Evolutionary conservation across 2,888 invertebrate genomes (phyloP), one percentile per base, ranked within the genome.

Genomic region (Tipula confusa): DNA sequence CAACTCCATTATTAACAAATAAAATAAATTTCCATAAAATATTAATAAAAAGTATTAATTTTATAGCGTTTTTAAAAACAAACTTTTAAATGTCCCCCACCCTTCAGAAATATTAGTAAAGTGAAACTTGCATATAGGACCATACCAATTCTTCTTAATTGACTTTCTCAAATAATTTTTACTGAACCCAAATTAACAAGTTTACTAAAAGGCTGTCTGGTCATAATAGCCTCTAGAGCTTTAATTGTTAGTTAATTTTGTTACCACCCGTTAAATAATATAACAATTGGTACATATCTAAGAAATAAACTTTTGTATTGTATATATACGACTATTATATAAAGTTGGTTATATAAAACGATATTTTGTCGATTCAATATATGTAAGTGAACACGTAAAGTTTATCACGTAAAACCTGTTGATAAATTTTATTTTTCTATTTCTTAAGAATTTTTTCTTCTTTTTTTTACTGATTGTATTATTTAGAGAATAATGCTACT

Each of bases 331-430:
- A 3, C 31, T 31, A 3, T 31, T 31, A 43, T 64, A 24, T 64
- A 0, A 24, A 9, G 24, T 64, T 24, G 18, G 24, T 64, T 64
- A 24, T 43, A 43, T 64, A 64, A 18, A 64, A 18, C 11, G 64
- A 64, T 64, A 64, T 64, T 64, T 64, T 43, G 1, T 64, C 64
- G 9, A 64, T 9, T 64, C 64, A 9, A 64, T 64, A 64, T 24
- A 64, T 24, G 64, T 64, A 24, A 64, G n/a, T n/a, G n/a, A 64
- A 64, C 64, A 64, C 64, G 64, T 64, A 64, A 64, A 64, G 64
- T 64, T 64, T 64, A 64, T 64, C 64, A 64, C 64, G 64, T 64
- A 64, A 64, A 64, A 64, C 64, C 64, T 64, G 64, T 64, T 64
- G 64, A 64, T 64, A 24, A 64, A 9, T 64, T 64, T 64, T 64